Base-by-base conservation (phyloP, 2,888 invertebrate genomes). In the Leptinotarsa tumamoca region DNA sequence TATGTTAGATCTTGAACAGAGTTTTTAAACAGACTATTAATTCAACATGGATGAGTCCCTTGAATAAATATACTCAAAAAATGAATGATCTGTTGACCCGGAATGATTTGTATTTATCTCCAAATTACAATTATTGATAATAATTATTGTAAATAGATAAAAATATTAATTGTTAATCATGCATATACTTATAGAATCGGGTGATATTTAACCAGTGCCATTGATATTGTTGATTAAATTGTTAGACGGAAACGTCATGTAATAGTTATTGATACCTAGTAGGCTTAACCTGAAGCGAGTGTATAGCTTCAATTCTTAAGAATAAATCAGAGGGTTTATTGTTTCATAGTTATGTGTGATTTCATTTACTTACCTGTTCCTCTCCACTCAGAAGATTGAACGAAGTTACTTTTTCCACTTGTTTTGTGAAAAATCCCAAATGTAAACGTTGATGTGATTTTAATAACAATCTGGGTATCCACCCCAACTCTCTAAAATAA, bases 131-230 rank as follows among this genome's bases (percentile, higher is more conserved):
- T 74, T 79, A 79, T 77, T 79, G 80, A 78, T 71, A 49, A 78
- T 71, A 49, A 72, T 78, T 75, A 73, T 67, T 84, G 83, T 85
- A 85, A 83, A 85, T 85, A 85, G 82, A 84, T 84, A 83, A 83
- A 81, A 83, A 83, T 81, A 83, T 83, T 84, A 86, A 86, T 87
- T 87, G 88, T 88, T 88, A 88, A 85, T 87, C 87, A 86, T 85
- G 87, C 87, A 81, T 84, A 84, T 83, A 89, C 87, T 88, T 88
- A 88, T 88, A 89, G 89, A 88, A 88, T 88, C 89, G 88, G 89
- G 89, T 89, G 89, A 89, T 89, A 89, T 88, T 89, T 89, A 89
- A 88, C 88, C 88, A 88, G 89, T 89, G 88, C 89, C 89, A 89
- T 88, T 86, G 87, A 88, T 88, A 88, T 88, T 88, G 88, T 89